A percentile compares a stretch with the other conserved stretches of the same genome.
Evolutionary conservation across 2,113 vertebrate genomes (phyloP).

Genomic region (Tupaia tana): DNA sequence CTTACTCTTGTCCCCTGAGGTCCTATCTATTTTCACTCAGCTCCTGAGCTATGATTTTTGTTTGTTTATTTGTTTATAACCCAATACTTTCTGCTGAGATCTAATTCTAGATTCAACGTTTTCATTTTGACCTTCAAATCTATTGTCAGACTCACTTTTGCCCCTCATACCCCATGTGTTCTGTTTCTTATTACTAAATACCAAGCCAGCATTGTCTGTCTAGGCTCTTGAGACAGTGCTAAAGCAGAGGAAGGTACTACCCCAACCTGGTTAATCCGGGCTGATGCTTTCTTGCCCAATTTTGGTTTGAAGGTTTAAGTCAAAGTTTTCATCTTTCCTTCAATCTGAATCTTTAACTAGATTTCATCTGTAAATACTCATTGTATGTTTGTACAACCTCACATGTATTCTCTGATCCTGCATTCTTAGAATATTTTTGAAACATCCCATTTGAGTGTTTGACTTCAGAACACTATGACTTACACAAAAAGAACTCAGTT

Average conservation of each 20-base stretch:
- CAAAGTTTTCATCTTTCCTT: not conserved
- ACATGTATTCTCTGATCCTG: not conserved
- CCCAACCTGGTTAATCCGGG: accelerated
- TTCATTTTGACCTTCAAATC: not conserved
- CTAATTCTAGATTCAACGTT: not conserved
- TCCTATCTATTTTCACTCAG: not conserved
- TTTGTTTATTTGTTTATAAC: not conserved
- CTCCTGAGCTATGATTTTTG: not conserved
- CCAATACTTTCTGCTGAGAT: not conserved
- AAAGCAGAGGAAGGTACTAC: not conserved
- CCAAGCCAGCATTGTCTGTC: not conserved
- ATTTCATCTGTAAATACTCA: not conserved
- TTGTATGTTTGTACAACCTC: not conserved
- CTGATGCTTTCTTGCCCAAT: not conserved
- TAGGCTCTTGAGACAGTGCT: not conserved
- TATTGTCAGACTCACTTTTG: not conserved
- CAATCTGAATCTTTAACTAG: not conserved
- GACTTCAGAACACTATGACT: not conserved
- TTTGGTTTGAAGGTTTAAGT: not conserved
- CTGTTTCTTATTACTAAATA: not conserved
- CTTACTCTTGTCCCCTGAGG: not conserved
- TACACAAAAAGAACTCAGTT: not conserved
- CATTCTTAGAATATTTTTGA: not conserved
- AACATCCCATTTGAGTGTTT: not conserved
- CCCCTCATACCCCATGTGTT: not conserved